Percentiles rank a stretch among this genome's conserved stretches.
Conservation (phyloP, 2,888 invertebrate species). For the Ornithoptera priamus region DNA sequence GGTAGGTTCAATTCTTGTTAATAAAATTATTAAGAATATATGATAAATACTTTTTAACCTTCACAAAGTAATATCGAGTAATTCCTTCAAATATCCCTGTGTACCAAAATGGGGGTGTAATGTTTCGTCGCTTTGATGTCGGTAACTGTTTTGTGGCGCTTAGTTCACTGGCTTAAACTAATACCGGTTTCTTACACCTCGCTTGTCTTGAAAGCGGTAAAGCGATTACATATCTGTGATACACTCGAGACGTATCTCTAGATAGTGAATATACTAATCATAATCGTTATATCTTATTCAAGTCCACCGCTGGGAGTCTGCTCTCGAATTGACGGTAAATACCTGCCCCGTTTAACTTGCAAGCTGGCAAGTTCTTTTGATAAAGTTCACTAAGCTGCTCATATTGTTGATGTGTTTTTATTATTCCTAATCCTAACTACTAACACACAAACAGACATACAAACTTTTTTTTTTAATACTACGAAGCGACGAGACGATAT, state of each 20-base stretch:
- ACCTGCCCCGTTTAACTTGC: too few relatives aligned
- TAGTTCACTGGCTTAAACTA: constrained; percentile 44
- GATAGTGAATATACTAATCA: not conserved
- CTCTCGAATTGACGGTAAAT: not conserved
- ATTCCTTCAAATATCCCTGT: not conserved
- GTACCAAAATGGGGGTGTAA: constrained; percentile 3
- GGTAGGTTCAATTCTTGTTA: too few relatives aligned
- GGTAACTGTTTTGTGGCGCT: constrained; percentile 40
- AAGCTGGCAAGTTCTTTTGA: too few relatives aligned
- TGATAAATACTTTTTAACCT: not conserved
- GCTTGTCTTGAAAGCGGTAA: constrained; percentile 40
- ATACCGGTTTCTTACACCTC: constrained; percentile 44
- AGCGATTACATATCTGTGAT: constrained; percentile 28
- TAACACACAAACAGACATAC: too few relatives aligned
- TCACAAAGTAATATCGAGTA: not conserved
- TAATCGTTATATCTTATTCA: not conserved
- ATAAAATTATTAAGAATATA: too few relatives aligned
- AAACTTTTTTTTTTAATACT: too few relatives aligned
- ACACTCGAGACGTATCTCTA: not conserved
- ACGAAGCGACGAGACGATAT: too few relatives aligned
- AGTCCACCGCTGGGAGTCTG: not conserved
- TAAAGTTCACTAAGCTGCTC: too few relatives aligned
- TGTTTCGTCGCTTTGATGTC: constrained; percentile 7
- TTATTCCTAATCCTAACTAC: too few relatives aligned
- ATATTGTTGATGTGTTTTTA: too few relatives aligned